Conservation (phyloP, 2,113 vertebrate genomes). For the Sturnus vulgaris region DNA sequence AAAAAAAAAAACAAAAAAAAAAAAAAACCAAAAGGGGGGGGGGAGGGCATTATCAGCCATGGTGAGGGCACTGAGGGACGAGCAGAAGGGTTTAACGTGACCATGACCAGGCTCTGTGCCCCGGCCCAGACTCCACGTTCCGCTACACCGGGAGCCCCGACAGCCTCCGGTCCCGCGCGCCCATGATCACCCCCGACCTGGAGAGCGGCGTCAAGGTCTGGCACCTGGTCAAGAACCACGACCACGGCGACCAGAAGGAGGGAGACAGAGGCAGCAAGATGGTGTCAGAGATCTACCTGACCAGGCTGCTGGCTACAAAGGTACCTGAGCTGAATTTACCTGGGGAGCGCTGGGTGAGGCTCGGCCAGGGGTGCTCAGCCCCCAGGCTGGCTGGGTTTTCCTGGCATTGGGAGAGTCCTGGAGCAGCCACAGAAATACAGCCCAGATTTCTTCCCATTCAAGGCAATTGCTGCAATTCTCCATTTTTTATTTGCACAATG, state of each 20-base stretch:
- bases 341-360: rapidly evolving
- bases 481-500: rapidly evolving
- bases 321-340: conserved; percentile 40
- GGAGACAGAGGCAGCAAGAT: conserved; percentile 98
- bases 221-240: conserved; percentile 98
- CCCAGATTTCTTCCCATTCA: rapidly evolving
- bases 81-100: neutral
- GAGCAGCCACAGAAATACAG: neutral
- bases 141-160: conserved; percentile 97
- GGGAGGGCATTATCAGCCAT: rapidly evolving
- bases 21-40: neutral
- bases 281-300: conserved; percentile 99
- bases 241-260: conserved; percentile 97
- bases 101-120: neutral
- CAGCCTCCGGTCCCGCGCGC: conserved; percentile 92
- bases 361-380: neutral
- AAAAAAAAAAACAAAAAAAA: no score
- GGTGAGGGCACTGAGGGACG: neutral
- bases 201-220: conserved; percentile 97
- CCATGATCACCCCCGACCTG: conserved; percentile 97
- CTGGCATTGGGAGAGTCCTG: neutral
- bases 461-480: neutral
- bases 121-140: conserved; percentile 87
- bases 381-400: rapidly evolving
- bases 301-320: conserved; percentile 94